Evolutionary conservation across 2,888 invertebrate species (phyloP).

Genomic region (Cybosia mesomella): DNA sequence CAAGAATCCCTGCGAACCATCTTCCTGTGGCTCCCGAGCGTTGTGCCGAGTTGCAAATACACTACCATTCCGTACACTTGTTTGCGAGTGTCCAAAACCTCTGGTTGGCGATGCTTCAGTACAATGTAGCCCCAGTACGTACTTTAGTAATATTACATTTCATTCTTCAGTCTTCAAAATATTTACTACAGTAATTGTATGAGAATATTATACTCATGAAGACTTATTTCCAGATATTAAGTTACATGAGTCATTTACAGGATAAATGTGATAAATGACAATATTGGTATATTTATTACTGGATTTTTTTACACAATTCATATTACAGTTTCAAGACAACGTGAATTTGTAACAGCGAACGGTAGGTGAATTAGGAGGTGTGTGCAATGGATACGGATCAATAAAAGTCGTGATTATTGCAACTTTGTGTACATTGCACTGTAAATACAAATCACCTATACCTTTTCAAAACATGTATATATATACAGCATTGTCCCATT

Average conservation of each 20-base stretch:
- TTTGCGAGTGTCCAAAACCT: conserved; percentile 94
- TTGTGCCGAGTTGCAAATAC: conserved; percentile 95
- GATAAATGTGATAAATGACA: conserved; percentile 7
- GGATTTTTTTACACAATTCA: conserved; percentile 7
- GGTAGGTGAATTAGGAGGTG: too few species aligned
- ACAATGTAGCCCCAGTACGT: conserved; percentile 92
- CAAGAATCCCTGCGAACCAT: conserved; percentile 92
- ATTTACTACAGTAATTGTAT: neutral
- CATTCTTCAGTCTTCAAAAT: neutral
- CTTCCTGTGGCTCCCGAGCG: conserved; percentile 93
- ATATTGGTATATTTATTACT: conserved; percentile 1
- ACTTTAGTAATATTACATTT: neutral
- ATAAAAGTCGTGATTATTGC: neutral
- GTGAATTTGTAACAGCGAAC: conserved; percentile 13
- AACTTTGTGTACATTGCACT: conserved; percentile 29
- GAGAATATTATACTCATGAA: neutral
- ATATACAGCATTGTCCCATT: conserved; percentile 40
- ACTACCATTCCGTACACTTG: conserved; percentile 94
- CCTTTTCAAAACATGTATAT: conserved; percentile 41
- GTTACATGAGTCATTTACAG: conserved; percentile 38
- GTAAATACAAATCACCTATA: conserved; percentile 27
- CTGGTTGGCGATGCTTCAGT: conserved; percentile 95
- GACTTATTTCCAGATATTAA: neutral
- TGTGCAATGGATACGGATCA: neutral
- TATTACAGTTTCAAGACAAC: conserved; percentile 14